Conservation (phyloP, 2,888 invertebrate genomes). For the Laspeyria flexula region DNA sequence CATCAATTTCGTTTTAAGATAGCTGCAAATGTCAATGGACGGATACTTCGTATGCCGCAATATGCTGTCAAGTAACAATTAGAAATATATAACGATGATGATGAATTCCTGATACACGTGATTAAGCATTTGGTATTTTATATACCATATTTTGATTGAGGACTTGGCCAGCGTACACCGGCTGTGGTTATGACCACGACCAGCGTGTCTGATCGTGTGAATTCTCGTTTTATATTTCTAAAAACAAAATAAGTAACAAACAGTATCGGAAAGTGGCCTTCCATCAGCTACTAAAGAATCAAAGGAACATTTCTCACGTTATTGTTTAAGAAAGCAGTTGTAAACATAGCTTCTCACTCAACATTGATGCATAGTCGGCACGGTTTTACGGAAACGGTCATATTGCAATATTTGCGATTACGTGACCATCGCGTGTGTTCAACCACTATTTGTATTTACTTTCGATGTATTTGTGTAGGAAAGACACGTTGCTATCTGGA, state of each 20-base stretch:
- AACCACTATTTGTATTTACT: conserved; percentile 5
- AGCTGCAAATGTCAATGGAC: too few species aligned
- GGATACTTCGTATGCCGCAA: too few species aligned
- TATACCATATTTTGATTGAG: too few species aligned
- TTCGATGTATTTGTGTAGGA: background rate
- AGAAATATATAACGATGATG: background rate
- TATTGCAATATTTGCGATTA: conserved; percentile 19
- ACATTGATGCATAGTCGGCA: background rate
- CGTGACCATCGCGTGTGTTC: conserved; percentile 25
- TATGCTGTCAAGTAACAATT: too few species aligned
- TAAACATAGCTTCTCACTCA: conserved; percentile 1
- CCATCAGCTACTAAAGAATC: background rate
- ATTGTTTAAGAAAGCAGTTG: conserved; percentile 6
- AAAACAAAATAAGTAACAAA: background rate
- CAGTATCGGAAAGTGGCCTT: background rate
- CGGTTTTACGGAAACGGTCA: conserved; percentile 7
- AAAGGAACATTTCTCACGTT: background rate
- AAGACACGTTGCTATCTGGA: background rate
- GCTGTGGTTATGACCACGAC: too few species aligned
- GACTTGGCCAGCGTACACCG: too few species aligned
- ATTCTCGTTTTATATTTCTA: too few species aligned
- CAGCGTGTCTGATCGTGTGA: too few species aligned
- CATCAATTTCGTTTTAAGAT: too few species aligned
- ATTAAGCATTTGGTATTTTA: too few species aligned
- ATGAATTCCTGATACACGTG: too few species aligned